A percentile compares a stretch with the other conserved stretches of the same genome.
phyloP scores from a whole-genome alignment of 2,888 invertebrate genomes.

The Dynastes maya region DNA sequence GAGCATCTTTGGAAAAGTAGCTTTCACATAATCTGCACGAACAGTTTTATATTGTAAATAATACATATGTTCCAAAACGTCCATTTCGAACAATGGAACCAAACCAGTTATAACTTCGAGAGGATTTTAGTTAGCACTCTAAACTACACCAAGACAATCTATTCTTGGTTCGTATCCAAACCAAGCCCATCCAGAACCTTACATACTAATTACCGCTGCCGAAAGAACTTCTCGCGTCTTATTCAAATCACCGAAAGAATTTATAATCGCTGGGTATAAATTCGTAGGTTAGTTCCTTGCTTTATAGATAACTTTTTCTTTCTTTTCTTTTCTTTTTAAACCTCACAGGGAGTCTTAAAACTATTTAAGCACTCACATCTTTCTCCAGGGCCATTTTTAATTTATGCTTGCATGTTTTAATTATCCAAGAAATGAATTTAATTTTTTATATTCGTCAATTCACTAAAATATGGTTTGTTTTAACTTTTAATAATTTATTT shows the following conservation, averaged over 20 bases:
- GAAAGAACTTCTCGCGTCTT: constrained; percentile 89
- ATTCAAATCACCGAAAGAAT: constrained; percentile 90
- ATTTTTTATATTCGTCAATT: no score
- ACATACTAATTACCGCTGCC: constrained; percentile 87
- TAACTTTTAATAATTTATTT: no score
- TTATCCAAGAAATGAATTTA: no score
- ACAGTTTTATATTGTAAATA: constrained; percentile 99
- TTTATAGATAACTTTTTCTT: constrained; percentile 88
- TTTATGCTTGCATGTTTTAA: no score
- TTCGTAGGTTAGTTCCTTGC: constrained; percentile 78
- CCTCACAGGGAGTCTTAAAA: constrained; percentile 87
- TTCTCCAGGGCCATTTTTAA: no score
- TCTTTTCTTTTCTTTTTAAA: no score
- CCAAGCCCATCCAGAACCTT: constrained; percentile 99
- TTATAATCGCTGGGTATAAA: constrained; percentile 75
- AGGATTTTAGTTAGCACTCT: constrained; percentile 97
- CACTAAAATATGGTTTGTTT: no score
- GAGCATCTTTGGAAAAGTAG: constrained; percentile 94
- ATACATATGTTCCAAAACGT: constrained; percentile 99
- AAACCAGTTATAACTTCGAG: constrained; percentile 91
- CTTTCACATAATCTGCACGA: constrained; percentile 97
- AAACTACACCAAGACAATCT: constrained; percentile 81
- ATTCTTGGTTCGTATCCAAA: constrained; percentile 86
- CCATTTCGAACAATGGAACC: constrained; percentile 92
- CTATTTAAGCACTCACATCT: constrained; percentile 78